Evolutionary conservation across 2,888 invertebrate species (phyloP).

Genomic region (Ceriagrion tenellum): DNA sequence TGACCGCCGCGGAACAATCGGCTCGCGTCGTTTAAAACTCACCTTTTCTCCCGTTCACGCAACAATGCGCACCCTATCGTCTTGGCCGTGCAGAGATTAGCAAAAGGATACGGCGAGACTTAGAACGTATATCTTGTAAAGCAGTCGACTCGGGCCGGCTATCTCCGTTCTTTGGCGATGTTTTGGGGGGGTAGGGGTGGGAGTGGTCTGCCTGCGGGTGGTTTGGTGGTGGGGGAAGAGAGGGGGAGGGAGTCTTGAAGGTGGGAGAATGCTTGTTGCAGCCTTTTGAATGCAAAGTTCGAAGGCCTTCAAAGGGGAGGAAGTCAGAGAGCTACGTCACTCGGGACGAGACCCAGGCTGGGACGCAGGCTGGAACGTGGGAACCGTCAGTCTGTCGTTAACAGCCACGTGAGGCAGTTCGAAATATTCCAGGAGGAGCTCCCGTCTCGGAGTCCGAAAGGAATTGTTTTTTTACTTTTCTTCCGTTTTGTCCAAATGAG

Average conservation of each 20-base stretch:
- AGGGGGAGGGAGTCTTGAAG: neutral
- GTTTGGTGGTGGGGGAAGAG: neutral
- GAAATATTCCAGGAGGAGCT: neutral
- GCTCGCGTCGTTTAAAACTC: neutral
- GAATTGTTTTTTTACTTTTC: neutral
- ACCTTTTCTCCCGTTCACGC: neutral
- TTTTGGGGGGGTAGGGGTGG: neutral
- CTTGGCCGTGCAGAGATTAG: neutral
- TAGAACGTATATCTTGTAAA: neutral
- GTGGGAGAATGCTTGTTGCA: neutral
- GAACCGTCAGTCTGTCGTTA: slow-evolving; percentile 8
- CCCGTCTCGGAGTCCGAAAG: neutral
- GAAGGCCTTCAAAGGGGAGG: slow-evolving; percentile 15
- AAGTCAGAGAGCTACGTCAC: neutral
- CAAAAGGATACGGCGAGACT: neutral
- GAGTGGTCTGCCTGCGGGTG: neutral
- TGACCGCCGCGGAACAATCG: slow-evolving; percentile 14
- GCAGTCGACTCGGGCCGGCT: neutral
- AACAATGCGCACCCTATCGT: neutral
- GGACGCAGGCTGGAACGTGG: neutral
- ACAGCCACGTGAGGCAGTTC: slow-evolving; percentile 52
- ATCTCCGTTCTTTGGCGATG: neutral
- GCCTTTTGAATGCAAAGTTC: neutral
- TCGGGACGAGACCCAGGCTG: neutral
- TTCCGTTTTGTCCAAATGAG: neutral